A percentile compares a stretch with the other conserved stretches of the same genome.
These are phyloP conservation scores for Mesodorylaimus sp. DNA, from an alignment of 2,888 invertebrate genomes.

Conservation along the genomic window DNA sequence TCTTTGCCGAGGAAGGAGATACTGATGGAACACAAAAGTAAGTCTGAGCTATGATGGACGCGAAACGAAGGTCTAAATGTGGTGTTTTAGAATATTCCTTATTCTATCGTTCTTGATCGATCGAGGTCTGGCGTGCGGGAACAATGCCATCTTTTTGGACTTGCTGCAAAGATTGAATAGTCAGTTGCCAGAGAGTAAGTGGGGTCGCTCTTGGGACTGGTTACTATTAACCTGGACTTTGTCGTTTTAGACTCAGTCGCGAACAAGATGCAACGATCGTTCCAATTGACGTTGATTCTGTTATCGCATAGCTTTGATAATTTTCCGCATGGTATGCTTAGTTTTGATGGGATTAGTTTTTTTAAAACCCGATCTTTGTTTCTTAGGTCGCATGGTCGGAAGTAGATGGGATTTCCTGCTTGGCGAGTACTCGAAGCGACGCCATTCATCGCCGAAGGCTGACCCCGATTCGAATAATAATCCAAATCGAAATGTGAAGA, in stretches of 20 bases:
- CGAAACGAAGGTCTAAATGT: background rate
- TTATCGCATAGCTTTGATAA: background rate
- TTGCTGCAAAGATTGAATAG: slow-evolving; percentile 28
- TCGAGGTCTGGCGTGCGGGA: slow-evolving; percentile 43
- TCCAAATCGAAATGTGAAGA: background rate
- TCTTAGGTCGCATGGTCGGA: background rate
- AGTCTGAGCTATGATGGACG: background rate
- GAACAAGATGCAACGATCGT: no score
- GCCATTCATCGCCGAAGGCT: background rate
- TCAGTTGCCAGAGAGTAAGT: slow-evolving; percentile 25
- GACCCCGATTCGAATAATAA: background rate
- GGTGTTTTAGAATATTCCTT: slow-evolving; percentile 52
- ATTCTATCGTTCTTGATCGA: slow-evolving; percentile 67
- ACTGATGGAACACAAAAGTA: background rate
- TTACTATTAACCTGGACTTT: no score
- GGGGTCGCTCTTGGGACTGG: no score
- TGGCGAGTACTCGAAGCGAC: slow-evolving; percentile 3
- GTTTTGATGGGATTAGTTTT: no score
- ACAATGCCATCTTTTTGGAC: slow-evolving; percentile 5
- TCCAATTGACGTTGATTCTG: background rate
- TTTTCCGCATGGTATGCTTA: background rate
- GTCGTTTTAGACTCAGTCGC: no score
- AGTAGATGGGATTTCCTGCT: slow-evolving; percentile 7
- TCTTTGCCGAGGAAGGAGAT: slow-evolving; percentile 39
- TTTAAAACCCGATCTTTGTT: background rate